Evolutionary conservation across 1,140 invertebrate genomes (phyloP).

Genomic region (Copidosoma floridanum): DNA sequence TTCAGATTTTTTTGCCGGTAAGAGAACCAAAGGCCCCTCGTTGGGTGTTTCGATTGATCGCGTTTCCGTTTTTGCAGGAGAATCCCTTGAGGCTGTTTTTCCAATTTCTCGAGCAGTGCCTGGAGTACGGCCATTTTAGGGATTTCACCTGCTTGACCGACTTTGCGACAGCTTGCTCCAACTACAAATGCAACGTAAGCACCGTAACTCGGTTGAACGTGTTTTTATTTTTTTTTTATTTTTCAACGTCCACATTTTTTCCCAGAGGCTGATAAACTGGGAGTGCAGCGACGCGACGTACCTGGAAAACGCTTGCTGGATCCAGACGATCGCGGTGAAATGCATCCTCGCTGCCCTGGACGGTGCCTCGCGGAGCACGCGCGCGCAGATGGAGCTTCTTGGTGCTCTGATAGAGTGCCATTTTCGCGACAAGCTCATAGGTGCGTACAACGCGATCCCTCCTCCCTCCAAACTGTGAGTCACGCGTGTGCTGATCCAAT

Average conservation of each 20-base stretch:
- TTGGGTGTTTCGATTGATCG: not conserved
- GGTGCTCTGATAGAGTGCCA: conserved; percentile 53
- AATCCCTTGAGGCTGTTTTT: conserved; percentile 61
- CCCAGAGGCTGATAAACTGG: conserved; percentile 48
- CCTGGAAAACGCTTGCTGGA: conserved; percentile 54
- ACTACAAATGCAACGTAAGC: conserved; percentile 40
- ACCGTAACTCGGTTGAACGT: conserved; percentile 27
- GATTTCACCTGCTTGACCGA: conserved; percentile 34
- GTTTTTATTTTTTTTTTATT: conserved; percentile 1
- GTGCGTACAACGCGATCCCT: too few relatives aligned
- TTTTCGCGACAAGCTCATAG: conserved; percentile 58
- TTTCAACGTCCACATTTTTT: conserved; percentile 25
- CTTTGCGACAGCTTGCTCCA: conserved; percentile 41
- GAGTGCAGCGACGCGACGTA: conserved; percentile 38
- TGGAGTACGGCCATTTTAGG: conserved; percentile 42
- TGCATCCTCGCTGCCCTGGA: conserved; percentile 58
- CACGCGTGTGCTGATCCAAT: too few relatives aligned
- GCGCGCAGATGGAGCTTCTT: conserved; percentile 60
- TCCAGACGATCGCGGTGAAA: conserved; percentile 57
- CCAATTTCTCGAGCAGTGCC: conserved; percentile 51
- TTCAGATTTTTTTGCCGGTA: conserved; percentile 66
- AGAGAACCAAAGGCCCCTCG: conserved; percentile 24
- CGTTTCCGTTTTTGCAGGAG: conserved; percentile 50
- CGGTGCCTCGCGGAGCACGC: conserved; percentile 57
- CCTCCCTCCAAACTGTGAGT: too few relatives aligned